Evolutionary conservation across 2,888 invertebrate species (phyloP).

Genomic region (Corbicula japonica): DNA sequence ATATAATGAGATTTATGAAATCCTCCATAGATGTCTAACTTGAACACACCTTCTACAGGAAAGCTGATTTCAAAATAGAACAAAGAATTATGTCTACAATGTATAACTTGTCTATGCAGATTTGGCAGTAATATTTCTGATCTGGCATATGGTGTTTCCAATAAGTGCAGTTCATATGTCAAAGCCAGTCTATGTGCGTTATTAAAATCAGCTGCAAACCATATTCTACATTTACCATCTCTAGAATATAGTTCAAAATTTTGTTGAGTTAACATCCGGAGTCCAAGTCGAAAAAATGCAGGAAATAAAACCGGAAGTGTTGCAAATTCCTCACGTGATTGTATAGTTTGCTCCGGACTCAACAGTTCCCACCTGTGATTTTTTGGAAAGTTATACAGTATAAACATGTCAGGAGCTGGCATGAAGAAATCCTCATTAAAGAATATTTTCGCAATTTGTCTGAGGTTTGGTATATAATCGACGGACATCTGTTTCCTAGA

Average conservation of each 20-base stretch:
- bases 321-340: constrained; percentile 42
- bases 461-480: constrained; percentile 4
- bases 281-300: constrained; percentile 57
- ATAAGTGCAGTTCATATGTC: constrained; percentile 37
- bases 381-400: constrained; percentile 47
- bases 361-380: constrained; percentile 52
- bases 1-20: constrained; percentile 34
- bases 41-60: constrained; percentile 52
- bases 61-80: constrained; percentile 55
- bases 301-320: constrained; percentile 54
- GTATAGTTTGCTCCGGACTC: constrained; percentile 24
- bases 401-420: constrained; percentile 55
- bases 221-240: constrained; percentile 42
- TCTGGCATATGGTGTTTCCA: constrained; percentile 7
- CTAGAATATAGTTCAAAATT: constrained; percentile 30
- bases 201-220: constrained; percentile 35
- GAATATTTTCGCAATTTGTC: constrained; percentile 13
- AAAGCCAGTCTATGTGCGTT: constrained; percentile 43
- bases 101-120: constrained; percentile 32
- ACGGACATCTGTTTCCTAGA: constrained; percentile 3
- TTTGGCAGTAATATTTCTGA: constrained; percentile 13
- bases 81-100: constrained; percentile 42
- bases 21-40: constrained; percentile 45
- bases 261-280: constrained; percentile 30
- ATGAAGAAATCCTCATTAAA: constrained; percentile 60